Conservation (phyloP, 2,888 invertebrate genomes). For the Apocheima hispidaria region DNA sequence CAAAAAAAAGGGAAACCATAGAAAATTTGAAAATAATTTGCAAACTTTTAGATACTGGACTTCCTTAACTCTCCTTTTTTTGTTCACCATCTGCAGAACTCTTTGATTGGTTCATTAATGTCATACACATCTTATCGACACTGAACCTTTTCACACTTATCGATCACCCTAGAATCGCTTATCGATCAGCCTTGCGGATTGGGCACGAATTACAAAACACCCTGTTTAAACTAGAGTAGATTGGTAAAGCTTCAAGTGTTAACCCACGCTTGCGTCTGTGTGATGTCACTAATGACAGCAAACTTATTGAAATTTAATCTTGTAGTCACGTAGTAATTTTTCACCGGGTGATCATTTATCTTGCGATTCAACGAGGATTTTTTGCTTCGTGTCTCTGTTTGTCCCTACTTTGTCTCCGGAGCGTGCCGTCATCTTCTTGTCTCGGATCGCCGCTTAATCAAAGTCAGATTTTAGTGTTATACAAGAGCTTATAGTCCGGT, state of each 20-base stretch:
- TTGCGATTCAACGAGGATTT: conserved; percentile 43
- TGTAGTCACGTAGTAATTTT: conserved; percentile 60
- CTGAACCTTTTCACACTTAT: too few species aligned
- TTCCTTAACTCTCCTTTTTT: too few species aligned
- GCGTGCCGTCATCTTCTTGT: conserved; percentile 39
- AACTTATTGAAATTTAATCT: conserved; percentile 56
- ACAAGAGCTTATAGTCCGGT: conserved; percentile 26
- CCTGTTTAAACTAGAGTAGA: conserved; percentile 11
- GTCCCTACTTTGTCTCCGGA: conserved; percentile 36
- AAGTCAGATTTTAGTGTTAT: conserved; percentile 38
- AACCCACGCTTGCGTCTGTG: conserved; percentile 32
- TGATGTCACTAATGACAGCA: conserved; percentile 41
- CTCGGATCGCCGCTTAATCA: conserved; percentile 35
- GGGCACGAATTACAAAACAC: too few species aligned
- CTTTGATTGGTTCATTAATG: too few species aligned
- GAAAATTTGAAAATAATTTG: too few species aligned
- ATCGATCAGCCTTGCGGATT: too few species aligned
- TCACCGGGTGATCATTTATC: conserved; percentile 52
- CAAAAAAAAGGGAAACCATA: too few species aligned
- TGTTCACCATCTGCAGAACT: too few species aligned
- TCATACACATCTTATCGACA: too few species aligned
- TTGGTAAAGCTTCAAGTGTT: conserved; percentile 17
- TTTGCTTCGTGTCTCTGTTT: conserved; percentile 40
- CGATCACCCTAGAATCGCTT: too few species aligned
- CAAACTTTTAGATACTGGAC: too few species aligned